Evolutionary conservation across 1,140 invertebrate species (phyloP).

Genomic region (Bombus waltoni): DNA sequence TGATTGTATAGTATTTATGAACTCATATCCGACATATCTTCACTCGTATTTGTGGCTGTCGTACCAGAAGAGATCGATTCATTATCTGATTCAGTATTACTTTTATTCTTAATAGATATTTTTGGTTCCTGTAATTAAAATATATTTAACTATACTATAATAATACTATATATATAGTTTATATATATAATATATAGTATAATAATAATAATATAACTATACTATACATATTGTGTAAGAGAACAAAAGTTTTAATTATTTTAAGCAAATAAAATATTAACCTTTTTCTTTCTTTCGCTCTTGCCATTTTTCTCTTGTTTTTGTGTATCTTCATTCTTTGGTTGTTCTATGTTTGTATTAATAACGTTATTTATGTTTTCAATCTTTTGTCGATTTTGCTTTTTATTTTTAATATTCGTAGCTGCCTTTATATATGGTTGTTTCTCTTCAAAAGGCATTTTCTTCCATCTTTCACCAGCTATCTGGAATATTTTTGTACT

Average conservation of each 20-base stretch:
- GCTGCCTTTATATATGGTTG: constrained; percentile 72
- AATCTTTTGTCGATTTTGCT: constrained; percentile 42
- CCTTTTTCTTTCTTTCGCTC: constrained; percentile 36
- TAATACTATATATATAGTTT: too few species aligned
- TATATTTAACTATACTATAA: background rate
- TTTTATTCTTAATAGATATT: background rate
- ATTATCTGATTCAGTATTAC: constrained; percentile 24
- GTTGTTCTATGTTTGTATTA: background rate
- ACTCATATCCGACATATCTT: constrained; percentile 47
- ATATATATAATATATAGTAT: too few species aligned
- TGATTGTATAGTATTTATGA: constrained; percentile 9
- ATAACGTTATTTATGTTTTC: constrained; percentile 21
- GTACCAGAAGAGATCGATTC: constrained; percentile 41
- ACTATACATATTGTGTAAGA: background rate
- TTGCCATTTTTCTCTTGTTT: constrained; percentile 51
- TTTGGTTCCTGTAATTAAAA: constrained; percentile 11
- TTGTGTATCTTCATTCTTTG: constrained; percentile 18
- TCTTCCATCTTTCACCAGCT: constrained; percentile 71
- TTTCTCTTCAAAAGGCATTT: constrained; percentile 70
- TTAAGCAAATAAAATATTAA: background rate
- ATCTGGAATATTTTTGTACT: constrained; percentile 64
- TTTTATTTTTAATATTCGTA: constrained; percentile 54
- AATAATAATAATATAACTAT: background rate
- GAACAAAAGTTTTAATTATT: background rate
- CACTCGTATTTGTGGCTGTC: constrained; percentile 32